Evolutionary conservation across 2,797 vertebrate genomes (phyloP), one percentile per base, ranked within the genome.

Genomic region (Platyrinchus mystaceus): DNA sequence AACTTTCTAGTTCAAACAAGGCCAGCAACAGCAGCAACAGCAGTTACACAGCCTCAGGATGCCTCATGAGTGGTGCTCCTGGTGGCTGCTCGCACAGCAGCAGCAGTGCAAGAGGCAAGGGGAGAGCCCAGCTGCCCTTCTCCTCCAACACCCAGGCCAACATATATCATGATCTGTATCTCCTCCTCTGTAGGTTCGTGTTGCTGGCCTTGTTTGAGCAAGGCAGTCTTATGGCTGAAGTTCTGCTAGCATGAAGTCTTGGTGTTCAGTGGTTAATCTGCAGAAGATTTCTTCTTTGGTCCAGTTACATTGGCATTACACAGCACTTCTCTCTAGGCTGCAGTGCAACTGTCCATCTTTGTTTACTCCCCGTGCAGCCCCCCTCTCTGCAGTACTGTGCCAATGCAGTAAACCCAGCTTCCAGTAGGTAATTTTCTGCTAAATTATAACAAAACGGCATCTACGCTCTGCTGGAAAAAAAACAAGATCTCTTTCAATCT

Each of bases 1-100:
- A 93, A 94, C 82, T 80, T 85, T 56, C 49, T 68, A 20, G 85
- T 68, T 83, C 73, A 78, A 71, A 53, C 71, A 80, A 69, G 82
- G 49, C 81, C 84, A 73, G 43, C 46, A 76, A 55, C 69, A 88
- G 50, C 39, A 30, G 66, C 36, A 44, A 44, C 32, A 36, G 55
- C 2, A 5, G 23, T 2, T 69, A 56, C 36, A 17, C 20, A 62
- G 90, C 56, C 53, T 73, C 0, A 0, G 36, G 63, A 41, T 17
- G 1, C 36, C 46, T 64, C 21, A 6, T 27, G 39, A 85, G 58
- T 1, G 1, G 27, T 23, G 28, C 27, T 66, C 66, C 70, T 19
- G 43, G 60, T 78, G 70, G 55, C 66, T 88, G 56, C 47, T 55
- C 1, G 1, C 18, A 32, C 43, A 24, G 53, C 13, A 20, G 59